Evolutionary conservation across 2,113 vertebrate species (phyloP).

Genomic region (Lophochroa leadbeateri): DNA sequence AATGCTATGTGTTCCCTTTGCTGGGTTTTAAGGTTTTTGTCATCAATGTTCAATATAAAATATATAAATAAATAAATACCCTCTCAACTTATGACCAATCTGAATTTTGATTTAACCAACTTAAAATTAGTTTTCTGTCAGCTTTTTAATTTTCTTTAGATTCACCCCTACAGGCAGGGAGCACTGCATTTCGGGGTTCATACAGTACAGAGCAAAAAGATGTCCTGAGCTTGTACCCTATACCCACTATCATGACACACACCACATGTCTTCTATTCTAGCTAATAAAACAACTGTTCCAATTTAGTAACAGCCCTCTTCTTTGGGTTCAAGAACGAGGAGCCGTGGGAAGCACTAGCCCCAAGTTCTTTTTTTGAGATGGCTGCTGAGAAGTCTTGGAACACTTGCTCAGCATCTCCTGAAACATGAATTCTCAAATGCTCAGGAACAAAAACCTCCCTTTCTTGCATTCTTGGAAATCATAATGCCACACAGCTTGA

Average conservation of each 20-base stretch:
- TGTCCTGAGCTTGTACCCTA: not conserved
- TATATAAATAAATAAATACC: not conserved
- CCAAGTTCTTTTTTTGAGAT: not conserved
- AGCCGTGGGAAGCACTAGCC: not conserved
- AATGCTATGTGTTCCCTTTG: not conserved
- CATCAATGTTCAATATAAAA: not conserved
- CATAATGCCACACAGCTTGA: not conserved
- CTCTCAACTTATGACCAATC: not conserved
- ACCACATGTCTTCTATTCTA: not conserved
- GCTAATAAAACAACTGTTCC: not conserved
- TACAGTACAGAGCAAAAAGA: not conserved
- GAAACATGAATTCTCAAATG: not conserved
- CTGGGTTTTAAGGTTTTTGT: not conserved
- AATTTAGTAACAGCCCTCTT: not conserved
- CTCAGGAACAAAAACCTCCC: not conserved
- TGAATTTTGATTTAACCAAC: not conserved
- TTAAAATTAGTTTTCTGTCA: not conserved
- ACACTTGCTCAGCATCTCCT: not conserved
- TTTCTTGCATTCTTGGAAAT: not conserved
- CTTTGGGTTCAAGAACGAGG: not conserved
- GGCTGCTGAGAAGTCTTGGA: not conserved
- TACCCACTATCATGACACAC: not conserved
- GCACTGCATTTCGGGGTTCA: not conserved
- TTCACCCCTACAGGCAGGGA: not conserved
- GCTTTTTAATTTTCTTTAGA: not conserved